Evolutionary conservation across 2,797 vertebrate genomes (phyloP), one percentile per base, ranked within the genome.

Genomic region (Bradypodion ventrale): DNA sequence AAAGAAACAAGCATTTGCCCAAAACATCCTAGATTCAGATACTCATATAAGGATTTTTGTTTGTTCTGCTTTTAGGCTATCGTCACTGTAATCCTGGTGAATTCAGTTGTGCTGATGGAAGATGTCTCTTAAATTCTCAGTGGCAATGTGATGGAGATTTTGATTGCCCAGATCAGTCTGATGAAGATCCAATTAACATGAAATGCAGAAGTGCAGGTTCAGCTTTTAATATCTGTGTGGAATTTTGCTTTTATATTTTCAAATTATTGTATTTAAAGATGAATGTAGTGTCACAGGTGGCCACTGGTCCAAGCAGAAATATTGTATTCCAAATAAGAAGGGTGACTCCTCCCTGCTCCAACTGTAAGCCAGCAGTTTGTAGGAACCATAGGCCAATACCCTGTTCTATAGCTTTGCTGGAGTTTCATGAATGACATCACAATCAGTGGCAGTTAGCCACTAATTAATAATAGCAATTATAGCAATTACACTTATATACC

Each of bases 81-180:
- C 97, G 97, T 73, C 96, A 96, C 65, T 99, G 99, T 80, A 96
- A 93, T 85, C 95, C 96, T 1, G 97, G 97, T 49, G 99, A 99
- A 87, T 99, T 99, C 91, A 97, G 96, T 85, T 99, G 99, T 76
- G 96, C 97, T 83, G 97, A 99, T 78, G 98, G 98, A 7, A 97
- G 98, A 56, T 99, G 99, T 91, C 97, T 99, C 59, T 94, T 98
- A 88, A 99, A 97, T 60, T 95, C 95, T 63, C 97, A 98, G 89
- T 99, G 99, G 98, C 98, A 99, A 89, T 99, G 99, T 91, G 99
- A 99, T 23, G 97, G 99, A 75, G 97, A 98, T 72, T 97, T 98
- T 40, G 99, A 99, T 95, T 99, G 99, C 90, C 97, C 96, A 76
- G 99, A 99, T 94, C 97, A 93, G 94, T 99, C 98, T 80, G 98